phyloP scores from a whole-genome alignment of 2,113 vertebrate species.

The Halichoerus grypus region DNA sequence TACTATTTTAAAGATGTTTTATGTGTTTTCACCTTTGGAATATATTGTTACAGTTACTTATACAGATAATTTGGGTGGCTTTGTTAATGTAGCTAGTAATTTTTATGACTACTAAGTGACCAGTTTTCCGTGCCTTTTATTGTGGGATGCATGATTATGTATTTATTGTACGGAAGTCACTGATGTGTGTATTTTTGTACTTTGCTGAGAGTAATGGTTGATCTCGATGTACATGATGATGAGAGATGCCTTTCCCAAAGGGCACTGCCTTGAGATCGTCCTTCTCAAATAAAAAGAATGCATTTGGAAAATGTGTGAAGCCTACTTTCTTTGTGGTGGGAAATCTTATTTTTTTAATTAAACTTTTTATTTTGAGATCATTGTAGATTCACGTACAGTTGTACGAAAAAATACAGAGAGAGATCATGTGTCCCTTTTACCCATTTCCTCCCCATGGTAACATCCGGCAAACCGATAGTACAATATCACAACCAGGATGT shows the following conservation, averaged over 20 bases:
- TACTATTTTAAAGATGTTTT: constrained; percentile 97
- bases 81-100: constrained; percentile 97
- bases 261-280: constrained; percentile 93
- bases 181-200: constrained; percentile 99
- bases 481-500: not conserved
- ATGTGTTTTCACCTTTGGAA: constrained; percentile 99
- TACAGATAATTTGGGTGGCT: constrained; percentile 97
- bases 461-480: not conserved
- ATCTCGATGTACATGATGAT: constrained; percentile 93
- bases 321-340: constrained; percentile 61
- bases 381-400: not conserved
- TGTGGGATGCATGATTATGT: constrained; percentile 97
- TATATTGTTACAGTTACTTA: constrained; percentile 98
- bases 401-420: not conserved
- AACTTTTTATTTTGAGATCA: not conserved
- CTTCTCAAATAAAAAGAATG: constrained; percentile 97
- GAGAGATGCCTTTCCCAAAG: constrained; percentile 90
- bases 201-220: constrained; percentile 94
- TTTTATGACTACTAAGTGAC: constrained; percentile 99
- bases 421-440: not conserved
- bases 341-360: not conserved
- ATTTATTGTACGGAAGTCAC: constrained; percentile 99
- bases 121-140: constrained; percentile 99
- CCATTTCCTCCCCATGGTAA: not conserved
- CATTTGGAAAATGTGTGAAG: constrained; percentile 87